Percentiles rank a stretch among this genome's conserved stretches.
These are phyloP conservation scores for Dasypolia templi DNA, from an alignment of 2,888 invertebrate species.

Conservation along the genomic window DNA sequence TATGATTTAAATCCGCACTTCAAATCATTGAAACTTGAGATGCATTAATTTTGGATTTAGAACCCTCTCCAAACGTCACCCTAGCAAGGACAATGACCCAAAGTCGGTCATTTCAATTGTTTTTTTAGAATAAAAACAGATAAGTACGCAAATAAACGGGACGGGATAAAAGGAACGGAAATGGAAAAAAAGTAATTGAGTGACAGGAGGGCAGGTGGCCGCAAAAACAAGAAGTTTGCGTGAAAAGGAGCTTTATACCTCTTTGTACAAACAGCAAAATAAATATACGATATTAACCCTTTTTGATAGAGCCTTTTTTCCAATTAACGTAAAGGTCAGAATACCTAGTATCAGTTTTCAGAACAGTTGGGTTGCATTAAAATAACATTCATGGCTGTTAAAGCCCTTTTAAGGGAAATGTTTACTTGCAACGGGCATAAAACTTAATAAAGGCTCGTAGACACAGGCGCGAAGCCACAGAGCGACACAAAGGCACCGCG, in stretches of 20 bases:
- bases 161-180: constrained; percentile 62
- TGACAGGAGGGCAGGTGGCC: constrained; percentile 71
- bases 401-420: not conserved
- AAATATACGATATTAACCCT: constrained; percentile 13
- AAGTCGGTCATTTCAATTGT: constrained; percentile 12
- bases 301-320: constrained; percentile 31
- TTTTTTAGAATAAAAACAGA: constrained; percentile 39
- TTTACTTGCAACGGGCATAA: not conserved
- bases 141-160: constrained; percentile 55
- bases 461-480: too few relatives aligned
- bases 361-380: not conserved
- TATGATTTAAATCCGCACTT: not conserved
- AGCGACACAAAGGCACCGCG: too few relatives aligned
- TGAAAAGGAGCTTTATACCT: constrained; percentile 65
- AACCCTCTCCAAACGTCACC: constrained; percentile 4
- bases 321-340: constrained; percentile 11
- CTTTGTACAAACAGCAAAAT: constrained; percentile 61
- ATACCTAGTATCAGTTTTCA: not conserved
- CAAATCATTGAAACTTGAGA: not conserved
- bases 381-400: not conserved
- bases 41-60: constrained; percentile 3
- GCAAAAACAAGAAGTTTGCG: constrained; percentile 68
- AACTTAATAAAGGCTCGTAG: too few relatives aligned
- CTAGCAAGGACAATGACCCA: constrained; percentile 19
- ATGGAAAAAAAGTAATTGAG: constrained; percentile 69